Evolutionary conservation across 2,113 vertebrate genomes (phyloP).

Genomic region (Ailurus styani): DNA sequence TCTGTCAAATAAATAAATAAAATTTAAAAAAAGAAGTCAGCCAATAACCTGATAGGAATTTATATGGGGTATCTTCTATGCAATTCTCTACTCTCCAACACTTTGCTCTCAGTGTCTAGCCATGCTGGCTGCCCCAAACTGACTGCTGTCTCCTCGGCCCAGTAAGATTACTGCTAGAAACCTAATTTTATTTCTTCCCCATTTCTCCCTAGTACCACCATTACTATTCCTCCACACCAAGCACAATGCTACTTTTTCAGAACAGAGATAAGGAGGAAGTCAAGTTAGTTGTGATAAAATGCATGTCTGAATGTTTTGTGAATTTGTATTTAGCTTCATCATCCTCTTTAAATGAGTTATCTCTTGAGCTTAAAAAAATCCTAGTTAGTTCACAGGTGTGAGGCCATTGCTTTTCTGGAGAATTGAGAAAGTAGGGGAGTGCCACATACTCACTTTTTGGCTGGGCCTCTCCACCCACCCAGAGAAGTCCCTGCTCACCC

Average conservation of each 20-base stretch:
- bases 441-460: background rate
- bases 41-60: background rate
- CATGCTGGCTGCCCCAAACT: background rate
- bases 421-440: background rate
- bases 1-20: too few relatives aligned
- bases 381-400: background rate
- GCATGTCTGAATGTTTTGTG: background rate
- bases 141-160: background rate
- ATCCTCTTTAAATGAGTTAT: background rate
- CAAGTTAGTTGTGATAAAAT: background rate
- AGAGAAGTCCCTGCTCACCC: background rate
- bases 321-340: constrained; percentile 14
- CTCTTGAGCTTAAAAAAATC: background rate
- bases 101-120: background rate
- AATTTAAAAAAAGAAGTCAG: background rate
- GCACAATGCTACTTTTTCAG: background rate
- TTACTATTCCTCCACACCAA: background rate
- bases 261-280: background rate
- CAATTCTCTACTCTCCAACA: background rate
- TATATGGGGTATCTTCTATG: background rate
- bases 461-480: background rate
- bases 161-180: background rate
- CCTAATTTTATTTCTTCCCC: background rate
- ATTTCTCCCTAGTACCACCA: background rate
- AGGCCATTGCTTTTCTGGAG: background rate